Evolutionary conservation across 1,140 invertebrate species (phyloP).

Genomic region (Drosophila ohnishii): DNA sequence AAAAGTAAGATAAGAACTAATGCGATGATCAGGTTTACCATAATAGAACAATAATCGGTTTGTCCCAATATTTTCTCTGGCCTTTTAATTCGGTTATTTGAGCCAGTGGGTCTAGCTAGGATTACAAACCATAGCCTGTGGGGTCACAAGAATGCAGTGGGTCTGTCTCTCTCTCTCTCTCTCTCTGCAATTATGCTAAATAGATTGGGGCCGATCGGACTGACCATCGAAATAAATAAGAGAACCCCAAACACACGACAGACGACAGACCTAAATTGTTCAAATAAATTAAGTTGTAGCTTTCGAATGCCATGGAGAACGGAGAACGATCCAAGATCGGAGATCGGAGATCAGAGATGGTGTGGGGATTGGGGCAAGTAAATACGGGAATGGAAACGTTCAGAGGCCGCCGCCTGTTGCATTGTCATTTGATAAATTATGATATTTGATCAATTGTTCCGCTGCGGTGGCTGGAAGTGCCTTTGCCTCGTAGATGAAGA

Average conservation of each 20-base stretch:
- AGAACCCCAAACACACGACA: constrained; percentile 33
- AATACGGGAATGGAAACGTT: constrained; percentile 66
- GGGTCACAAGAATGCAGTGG: constrained; percentile 29
- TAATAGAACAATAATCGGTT: constrained; percentile 50
- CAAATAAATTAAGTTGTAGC: constrained; percentile 82
- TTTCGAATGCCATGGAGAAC: constrained; percentile 60
- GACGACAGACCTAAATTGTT: constrained; percentile 75
- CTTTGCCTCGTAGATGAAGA: constrained; percentile 35
- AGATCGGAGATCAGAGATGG: constrained; percentile 16
- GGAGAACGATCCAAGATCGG: constrained; percentile 10
- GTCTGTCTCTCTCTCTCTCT: constrained; percentile 3
- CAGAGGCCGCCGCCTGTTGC: constrained; percentile 68
- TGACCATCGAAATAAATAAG: constrained; percentile 77
- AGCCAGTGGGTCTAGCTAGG: constrained; percentile 41
- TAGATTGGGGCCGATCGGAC: constrained; percentile 59
- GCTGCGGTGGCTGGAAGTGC: constrained; percentile 43
- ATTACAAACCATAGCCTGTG: constrained; percentile 28
- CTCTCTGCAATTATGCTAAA: constrained; percentile 71
- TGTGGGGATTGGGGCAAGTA: constrained; percentile 76
- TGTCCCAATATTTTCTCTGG: constrained; percentile 34
- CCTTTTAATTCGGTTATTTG: constrained; percentile 52
- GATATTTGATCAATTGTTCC: constrained; percentile 82
- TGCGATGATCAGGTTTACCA: constrained; percentile 29
- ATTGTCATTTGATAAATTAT: constrained; percentile 83
- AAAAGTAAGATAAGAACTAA: constrained; percentile 35